These are phyloP conservation scores for Formicarius rufipectus DNA, from an alignment of 2,113 vertebrate species.

Conservation along the genomic window DNA sequence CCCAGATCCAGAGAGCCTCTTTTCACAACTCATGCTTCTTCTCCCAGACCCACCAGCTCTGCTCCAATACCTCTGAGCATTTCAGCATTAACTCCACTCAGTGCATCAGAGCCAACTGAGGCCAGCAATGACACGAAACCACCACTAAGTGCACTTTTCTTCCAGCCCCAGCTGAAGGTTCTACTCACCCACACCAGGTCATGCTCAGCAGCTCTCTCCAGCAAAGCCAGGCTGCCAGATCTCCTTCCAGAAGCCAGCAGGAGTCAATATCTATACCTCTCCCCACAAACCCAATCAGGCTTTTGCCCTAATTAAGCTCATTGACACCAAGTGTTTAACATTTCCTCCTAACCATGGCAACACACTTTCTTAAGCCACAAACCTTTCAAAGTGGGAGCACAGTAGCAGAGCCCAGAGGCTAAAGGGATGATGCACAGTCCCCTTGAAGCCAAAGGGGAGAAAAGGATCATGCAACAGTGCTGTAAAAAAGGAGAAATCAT, in stretches of 20 bases:
- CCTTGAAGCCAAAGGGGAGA: neutral
- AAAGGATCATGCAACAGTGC: neutral
- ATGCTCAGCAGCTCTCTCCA: neutral
- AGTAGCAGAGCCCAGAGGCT: neutral
- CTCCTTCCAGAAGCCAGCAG: neutral
- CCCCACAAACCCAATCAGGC: neutral
- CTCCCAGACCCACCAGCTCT: neutral
- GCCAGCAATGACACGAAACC: neutral
- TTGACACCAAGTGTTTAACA: conserved; percentile 25
- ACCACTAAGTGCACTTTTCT: neutral
- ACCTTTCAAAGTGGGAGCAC: neutral
- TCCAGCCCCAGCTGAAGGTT: neutral
- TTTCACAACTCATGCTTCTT: neutral
- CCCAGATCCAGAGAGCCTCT: neutral
- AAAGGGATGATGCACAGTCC: neutral
- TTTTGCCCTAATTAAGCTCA: conserved; percentile 8
- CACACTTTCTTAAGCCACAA: neutral
- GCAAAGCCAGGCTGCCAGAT: neutral
- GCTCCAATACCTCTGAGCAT: neutral
- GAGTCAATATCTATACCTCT: neutral
- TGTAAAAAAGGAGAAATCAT: neutral
- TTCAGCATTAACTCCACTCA: neutral
- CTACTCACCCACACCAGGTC: neutral
- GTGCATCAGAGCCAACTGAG: neutral
- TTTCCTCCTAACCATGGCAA: neutral